Evolutionary conservation across 2,113 vertebrate genomes (phyloP), one percentile per base, ranked within the genome.

Genomic region (Saiga tatarica): DNA sequence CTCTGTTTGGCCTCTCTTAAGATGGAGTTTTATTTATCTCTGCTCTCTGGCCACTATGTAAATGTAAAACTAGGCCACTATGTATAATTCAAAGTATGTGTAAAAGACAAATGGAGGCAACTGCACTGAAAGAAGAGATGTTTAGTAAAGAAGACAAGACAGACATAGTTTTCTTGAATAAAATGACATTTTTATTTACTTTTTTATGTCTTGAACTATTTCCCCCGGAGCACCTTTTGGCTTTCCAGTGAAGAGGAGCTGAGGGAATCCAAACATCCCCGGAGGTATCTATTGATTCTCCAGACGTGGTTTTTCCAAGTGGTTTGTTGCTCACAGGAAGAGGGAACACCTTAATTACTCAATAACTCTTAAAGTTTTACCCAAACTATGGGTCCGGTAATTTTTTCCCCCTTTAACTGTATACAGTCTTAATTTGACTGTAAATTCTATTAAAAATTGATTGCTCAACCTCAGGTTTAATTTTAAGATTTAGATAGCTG

Each of bases 21-120:
- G 55, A 16, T 45, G 53, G 21, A 60, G 42, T 47, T 97, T 96
- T 98, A 89, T 98, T 98, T 98, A 86, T 98, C 97, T 97, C 21
- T 26, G 36, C 67, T 96, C 60, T 23, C 25, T 16, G 12, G 50
- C 53, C 47, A 89, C 84, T 50, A 50, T 50, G 50, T 15, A 50
- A 83, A 87, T 95, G 97, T 95, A 96, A 97, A 98, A 97, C 78
- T n/a, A 98, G 86, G 57, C 78, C 94, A 96, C 93, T 97, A n/a
- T 97, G 98, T 98, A 59, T 84, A 94, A 97, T 98, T 97, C 87
- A 71, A 95, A 59, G 8, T n/a, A 62, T 97, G 45, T 89, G 94
- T 33, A 33, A 96, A 98, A 87, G 74, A 39, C 95, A 98, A 97
- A 55, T 12, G 92, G 57, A 95, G 7, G 11, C 74, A 23, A 92